These are phyloP conservation scores for Griposia aprilina DNA, from an alignment of 2,888 invertebrate species.

Conservation along the genomic window DNA sequence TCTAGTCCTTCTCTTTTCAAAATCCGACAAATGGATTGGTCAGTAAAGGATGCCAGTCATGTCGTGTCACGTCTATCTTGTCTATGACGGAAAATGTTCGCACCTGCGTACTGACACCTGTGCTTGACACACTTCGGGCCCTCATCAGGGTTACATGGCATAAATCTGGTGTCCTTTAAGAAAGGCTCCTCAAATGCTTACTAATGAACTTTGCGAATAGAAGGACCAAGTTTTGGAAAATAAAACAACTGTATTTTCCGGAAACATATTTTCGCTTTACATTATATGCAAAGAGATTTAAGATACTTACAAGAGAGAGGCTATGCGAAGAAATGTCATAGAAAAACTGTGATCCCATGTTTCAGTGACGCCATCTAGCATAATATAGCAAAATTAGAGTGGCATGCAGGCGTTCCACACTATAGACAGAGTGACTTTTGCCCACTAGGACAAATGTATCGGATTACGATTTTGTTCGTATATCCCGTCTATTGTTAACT, in stretches of 20 bases:
- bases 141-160: slow-evolving; percentile 40
- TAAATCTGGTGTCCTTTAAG: slow-evolving; percentile 26
- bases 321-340: too few relatives aligned
- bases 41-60: slow-evolving; percentile 55
- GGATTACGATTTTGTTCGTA: too few relatives aligned
- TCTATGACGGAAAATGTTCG: slow-evolving; percentile 40
- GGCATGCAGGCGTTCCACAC: too few relatives aligned
- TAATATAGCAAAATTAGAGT: too few relatives aligned
- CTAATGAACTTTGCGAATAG: slow-evolving; percentile 19
- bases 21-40: slow-evolving; percentile 40
- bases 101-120: slow-evolving; percentile 42
- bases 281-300: neutral
- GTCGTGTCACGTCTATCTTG: slow-evolving; percentile 45
- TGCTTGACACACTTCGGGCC: slow-evolving; percentile 41
- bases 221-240: neutral
- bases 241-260: neutral
- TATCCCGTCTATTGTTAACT: too few relatives aligned
- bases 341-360: too few relatives aligned
- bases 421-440: too few relatives aligned
- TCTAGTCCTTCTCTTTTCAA: slow-evolving; percentile 23
- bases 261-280: neutral
- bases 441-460: too few relatives aligned
- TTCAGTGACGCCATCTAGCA: too few relatives aligned
- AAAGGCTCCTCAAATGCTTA: slow-evolving; percentile 14
- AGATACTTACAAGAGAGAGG: too few relatives aligned